Evolutionary conservation across 2,113 vertebrate genomes (phyloP).

Genomic region (Hyaena hyaena): DNA sequence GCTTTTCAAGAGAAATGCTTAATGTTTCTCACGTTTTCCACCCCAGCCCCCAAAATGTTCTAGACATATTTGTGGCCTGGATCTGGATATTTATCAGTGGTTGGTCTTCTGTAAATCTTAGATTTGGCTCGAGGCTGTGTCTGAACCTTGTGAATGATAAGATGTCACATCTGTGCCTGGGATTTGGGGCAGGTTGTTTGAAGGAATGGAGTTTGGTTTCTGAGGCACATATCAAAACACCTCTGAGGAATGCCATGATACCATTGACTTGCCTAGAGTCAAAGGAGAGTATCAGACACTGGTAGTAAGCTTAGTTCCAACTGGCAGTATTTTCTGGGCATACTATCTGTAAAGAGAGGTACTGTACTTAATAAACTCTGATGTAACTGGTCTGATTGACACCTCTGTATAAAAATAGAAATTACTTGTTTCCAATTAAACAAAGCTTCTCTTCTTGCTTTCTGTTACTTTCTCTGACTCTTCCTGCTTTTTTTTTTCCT

Average conservation of each 20-base stretch:
- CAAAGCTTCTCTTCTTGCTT: neutral
- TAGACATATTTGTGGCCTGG: neutral
- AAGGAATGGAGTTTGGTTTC: slow-evolving; percentile 10
- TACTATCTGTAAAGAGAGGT: neutral
- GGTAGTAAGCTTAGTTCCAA: neutral
- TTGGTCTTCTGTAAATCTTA: neutral
- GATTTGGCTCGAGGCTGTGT: neutral
- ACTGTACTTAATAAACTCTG: neutral
- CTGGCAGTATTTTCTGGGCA: slow-evolving; percentile 16
- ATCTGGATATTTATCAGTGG: slow-evolving; percentile 2
- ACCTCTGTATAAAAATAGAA: neutral
- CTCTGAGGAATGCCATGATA: neutral
- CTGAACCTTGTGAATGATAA: slow-evolving; percentile 1
- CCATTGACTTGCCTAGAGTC: neutral
- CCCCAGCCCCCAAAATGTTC: neutral
- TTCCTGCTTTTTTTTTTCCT: neutral
- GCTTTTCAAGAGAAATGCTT: neutral
- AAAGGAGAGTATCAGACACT: neutral
- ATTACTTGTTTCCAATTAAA: slow-evolving; percentile 27
- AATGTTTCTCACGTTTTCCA: neutral
- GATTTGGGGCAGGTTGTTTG: neutral
- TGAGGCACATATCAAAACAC: neutral
- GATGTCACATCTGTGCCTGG: neutral
- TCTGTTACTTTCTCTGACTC: neutral
- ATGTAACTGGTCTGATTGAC: neutral